phyloP scores from a whole-genome alignment of 1,140 invertebrate species.

The Ceratitis capitata region DNA sequence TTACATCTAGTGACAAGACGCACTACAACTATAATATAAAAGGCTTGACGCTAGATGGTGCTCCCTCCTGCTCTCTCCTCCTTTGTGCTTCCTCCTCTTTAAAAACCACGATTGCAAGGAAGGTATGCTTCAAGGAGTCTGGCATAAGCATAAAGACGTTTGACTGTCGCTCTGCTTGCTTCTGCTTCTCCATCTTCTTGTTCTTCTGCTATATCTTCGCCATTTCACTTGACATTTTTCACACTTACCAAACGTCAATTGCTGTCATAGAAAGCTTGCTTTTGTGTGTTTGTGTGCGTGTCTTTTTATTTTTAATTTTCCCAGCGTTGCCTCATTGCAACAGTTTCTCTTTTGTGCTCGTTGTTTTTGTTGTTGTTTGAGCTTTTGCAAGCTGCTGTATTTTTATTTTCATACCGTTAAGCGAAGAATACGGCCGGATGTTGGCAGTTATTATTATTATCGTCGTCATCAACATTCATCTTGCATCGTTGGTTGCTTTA shows the following conservation, averaged over 20 bases:
- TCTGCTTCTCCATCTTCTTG: background rate
- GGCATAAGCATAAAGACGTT: background rate
- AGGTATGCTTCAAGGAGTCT: background rate
- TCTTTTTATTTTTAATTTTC: slow-evolving; percentile 6
- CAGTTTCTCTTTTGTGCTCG: background rate
- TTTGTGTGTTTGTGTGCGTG: background rate
- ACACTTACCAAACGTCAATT: slow-evolving; percentile 24
- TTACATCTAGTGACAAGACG: background rate
- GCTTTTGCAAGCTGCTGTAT: background rate
- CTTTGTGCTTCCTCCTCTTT: background rate
- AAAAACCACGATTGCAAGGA: background rate
- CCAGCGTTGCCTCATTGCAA: background rate
- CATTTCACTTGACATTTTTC: slow-evolving; percentile 27
- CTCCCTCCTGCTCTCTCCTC: no score
- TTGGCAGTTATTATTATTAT: slow-evolving; percentile 35
- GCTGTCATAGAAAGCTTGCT: slow-evolving; percentile 8
- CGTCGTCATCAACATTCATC: background rate
- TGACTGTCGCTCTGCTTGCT: background rate
- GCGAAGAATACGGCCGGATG: background rate
- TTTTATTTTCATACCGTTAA: background rate
- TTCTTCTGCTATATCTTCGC: background rate
- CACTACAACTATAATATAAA: background rate
- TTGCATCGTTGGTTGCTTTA: background rate
- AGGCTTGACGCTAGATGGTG: background rate
- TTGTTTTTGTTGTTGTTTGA: background rate